Conservation (phyloP, 2,888 invertebrate species). For the Zygogramma bicolorata region DNA sequence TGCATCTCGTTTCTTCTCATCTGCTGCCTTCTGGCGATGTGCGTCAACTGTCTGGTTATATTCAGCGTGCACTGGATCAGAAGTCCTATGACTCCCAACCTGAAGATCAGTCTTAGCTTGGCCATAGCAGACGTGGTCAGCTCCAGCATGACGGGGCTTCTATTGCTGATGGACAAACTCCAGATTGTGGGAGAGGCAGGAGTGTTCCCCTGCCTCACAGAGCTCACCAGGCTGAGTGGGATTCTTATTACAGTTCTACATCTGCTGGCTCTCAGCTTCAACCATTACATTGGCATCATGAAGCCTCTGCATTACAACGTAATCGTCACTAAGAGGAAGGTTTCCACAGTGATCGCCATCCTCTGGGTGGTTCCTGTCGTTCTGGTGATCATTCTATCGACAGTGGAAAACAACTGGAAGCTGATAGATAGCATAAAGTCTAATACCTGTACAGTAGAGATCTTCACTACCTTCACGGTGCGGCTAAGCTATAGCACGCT, state of each 20-base stretch:
- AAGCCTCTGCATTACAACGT: slow-evolving; percentile 74
- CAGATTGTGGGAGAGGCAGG: slow-evolving; percentile 31
- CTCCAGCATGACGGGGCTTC: slow-evolving; percentile 67
- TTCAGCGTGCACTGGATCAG: slow-evolving; percentile 71
- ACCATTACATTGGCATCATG: slow-evolving; percentile 76
- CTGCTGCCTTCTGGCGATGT: slow-evolving; percentile 69
- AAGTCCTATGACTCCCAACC: slow-evolving; percentile 70
- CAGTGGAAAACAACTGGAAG: slow-evolving; percentile 67
- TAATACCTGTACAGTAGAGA: slow-evolving; percentile 41
- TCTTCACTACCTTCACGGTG: slow-evolving; percentile 62
- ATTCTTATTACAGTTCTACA: slow-evolving; percentile 75
- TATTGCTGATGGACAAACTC: slow-evolving; percentile 42
- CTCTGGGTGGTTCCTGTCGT: slow-evolving; percentile 71
- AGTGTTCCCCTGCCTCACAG: slow-evolving; percentile 56
- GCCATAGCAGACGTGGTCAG: slow-evolving; percentile 73
- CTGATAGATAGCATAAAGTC: slow-evolving; percentile 54
- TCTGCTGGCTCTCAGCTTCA: slow-evolving; percentile 73
- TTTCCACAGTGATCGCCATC: slow-evolving; percentile 67
- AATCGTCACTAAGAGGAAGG: slow-evolving; percentile 70
- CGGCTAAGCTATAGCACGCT: slow-evolving; percentile 68
- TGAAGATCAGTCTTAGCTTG: slow-evolving; percentile 72
- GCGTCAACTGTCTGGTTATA: slow-evolving; percentile 70
- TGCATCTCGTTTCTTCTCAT: slow-evolving; percentile 63
- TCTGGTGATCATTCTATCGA: slow-evolving; percentile 64
- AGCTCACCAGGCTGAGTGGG: slow-evolving; percentile 70